Evolutionary conservation across 92 coral and sea anemone species (phyloP).

Genomic region (Heteractis magnifica): DNA sequence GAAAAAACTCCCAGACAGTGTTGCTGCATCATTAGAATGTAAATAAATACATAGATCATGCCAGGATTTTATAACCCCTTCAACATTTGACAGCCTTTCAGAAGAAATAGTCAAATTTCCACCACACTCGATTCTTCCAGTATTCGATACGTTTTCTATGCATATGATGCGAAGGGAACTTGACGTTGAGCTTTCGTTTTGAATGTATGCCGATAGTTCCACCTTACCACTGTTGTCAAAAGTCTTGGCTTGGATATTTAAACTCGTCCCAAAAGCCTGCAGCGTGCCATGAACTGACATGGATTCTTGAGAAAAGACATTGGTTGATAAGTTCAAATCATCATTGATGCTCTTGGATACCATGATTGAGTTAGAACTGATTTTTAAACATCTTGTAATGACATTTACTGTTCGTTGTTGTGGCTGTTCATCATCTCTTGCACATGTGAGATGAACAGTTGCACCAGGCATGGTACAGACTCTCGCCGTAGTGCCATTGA

Average conservation of each 20-base stretch:
- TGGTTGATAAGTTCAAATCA: conserved; percentile 26
- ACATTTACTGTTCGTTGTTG: conserved; percentile 30
- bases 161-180: conserved; percentile 34
- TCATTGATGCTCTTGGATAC: conserved; percentile 18
- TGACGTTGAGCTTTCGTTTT: neutral
- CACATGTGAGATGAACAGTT: conserved; percentile 34
- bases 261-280: conserved; percentile 31
- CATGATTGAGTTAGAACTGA: conserved; percentile 47
- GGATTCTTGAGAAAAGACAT: conserved; percentile 33
- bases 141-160: conserved; percentile 26
- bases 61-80: conserved; percentile 49
- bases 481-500: conserved; percentile 47
- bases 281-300: conserved; percentile 51
- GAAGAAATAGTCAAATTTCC: conserved; percentile 42
- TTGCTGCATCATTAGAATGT: conserved; percentile 36
- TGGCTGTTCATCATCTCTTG: neutral
- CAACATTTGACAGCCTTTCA: conserved; percentile 34
- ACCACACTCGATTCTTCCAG: conserved; percentile 50
- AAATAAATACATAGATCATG: conserved; percentile 20
- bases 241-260: conserved; percentile 37
- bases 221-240: conserved; percentile 29
- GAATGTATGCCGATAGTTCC: neutral
- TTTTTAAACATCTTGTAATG: conserved; percentile 48
- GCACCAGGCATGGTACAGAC: conserved; percentile 48
- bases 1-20: conserved; percentile 45